phyloP scores from a whole-genome alignment of 1,140 invertebrate genomes.

The Lordiphosa clarofinis region DNA sequence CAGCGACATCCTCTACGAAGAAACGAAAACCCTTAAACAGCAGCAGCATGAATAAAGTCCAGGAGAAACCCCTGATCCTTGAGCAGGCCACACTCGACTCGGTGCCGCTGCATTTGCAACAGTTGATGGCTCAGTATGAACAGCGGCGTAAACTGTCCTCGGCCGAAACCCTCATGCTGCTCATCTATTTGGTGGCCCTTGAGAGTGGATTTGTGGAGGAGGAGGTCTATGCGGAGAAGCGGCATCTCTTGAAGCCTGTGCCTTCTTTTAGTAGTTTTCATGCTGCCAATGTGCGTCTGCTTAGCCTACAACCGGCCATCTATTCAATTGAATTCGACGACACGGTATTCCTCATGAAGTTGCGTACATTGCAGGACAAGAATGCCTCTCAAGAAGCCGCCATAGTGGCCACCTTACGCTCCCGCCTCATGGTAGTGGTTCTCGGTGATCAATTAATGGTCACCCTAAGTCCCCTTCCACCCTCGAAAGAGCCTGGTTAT shows the following conservation, averaged over 20 bases:
- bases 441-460: slow-evolving; percentile 62
- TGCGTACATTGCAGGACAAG: slow-evolving; percentile 40
- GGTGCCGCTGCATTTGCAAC: slow-evolving; percentile 47
- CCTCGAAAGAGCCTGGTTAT: slow-evolving; percentile 30
- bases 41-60: neutral
- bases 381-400: slow-evolving; percentile 4
- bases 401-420: slow-evolving; percentile 10
- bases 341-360: slow-evolving; percentile 19
- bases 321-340: slow-evolving; percentile 20
- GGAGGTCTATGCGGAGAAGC: slow-evolving; percentile 30
- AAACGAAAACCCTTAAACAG: neutral
- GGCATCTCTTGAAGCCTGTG: slow-evolving; percentile 31
- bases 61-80: slow-evolving; percentile 39
- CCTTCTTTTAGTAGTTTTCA: slow-evolving; percentile 50
- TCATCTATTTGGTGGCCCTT: slow-evolving; percentile 56
- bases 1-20: neutral
- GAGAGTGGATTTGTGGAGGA: slow-evolving; percentile 55
- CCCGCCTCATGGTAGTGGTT: slow-evolving; percentile 35
- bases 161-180: slow-evolving; percentile 33
- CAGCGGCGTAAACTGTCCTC: slow-evolving; percentile 4
- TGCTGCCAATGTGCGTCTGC: slow-evolving; percentile 47
- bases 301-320: slow-evolving; percentile 20
- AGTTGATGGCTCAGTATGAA: slow-evolving; percentile 29
- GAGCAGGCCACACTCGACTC: slow-evolving; percentile 40
- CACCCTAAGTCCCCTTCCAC: slow-evolving; percentile 41